Evolutionary conservation across 2,888 invertebrate species (phyloP), one percentile per base, ranked within the genome.

Genomic region (Leucoma salicis): DNA sequence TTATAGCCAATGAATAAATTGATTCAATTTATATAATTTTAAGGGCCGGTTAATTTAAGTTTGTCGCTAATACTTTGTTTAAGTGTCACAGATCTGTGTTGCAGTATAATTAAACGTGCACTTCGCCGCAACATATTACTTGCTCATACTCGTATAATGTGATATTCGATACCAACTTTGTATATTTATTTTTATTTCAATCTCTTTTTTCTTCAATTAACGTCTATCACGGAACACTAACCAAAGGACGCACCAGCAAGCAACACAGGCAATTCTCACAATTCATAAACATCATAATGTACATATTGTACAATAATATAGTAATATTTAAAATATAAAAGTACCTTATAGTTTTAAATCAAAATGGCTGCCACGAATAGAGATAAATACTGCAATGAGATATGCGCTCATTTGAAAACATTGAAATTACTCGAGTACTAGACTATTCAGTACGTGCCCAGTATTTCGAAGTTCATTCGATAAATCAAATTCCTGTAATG

Each of bases 401-500:
- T 42, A 45, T 41, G 43, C 28, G 42, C 42, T 52, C 44, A 42
- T 27, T 37, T 44, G 41, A 53, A 39, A 25, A 47, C 47, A 59
- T 66, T 61, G 57, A 65, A 63, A 70, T 60, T 51, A 53, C 57
- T 62, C 42, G 18, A 40, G 39, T 32, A 49, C 52, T 52, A 49
- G 45, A 46, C 45, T 37, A 33, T 33, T 39, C 13, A 5, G 39
- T 67, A 75, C 74, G 74, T 77, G 75, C 61, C 39, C 70, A 59
- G 74, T 71, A 62, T 77, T 70, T 70, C 63, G 61, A 65, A 73
- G 66, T 66, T 56, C 68, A 59, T 61, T 62, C 75, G 62, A 82
- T 82, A 82, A 82, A 83, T 84, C 81, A 83, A 80, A 82, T 76
- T 78, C 71, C 81, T 81, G 79, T 82, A 82, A 85, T 83, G 82